Evolutionary conservation across 2,113 vertebrate species (phyloP).

Genomic region (Tauraco erythrolophus): DNA sequence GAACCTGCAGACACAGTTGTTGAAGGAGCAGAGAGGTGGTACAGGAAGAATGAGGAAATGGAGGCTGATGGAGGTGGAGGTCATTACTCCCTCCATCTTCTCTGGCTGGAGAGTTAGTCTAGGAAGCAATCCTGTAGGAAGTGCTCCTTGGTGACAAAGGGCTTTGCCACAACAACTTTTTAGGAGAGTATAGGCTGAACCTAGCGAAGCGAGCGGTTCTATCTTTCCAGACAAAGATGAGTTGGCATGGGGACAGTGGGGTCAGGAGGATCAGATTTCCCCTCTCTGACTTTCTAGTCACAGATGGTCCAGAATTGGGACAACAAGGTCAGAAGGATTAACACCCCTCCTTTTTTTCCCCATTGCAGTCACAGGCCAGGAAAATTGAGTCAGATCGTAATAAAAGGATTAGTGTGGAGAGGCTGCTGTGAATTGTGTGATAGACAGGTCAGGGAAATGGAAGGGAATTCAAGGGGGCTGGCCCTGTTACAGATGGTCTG

Average conservation of each 20-base stretch:
- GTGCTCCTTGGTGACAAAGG: neutral
- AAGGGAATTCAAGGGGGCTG: neutral
- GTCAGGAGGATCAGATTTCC: slow-evolving; percentile 10
- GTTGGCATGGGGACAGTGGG: neutral
- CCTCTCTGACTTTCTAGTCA: slow-evolving; percentile 5
- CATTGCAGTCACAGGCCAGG: slow-evolving; percentile 11
- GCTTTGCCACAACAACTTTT: neutral
- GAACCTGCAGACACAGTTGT: neutral
- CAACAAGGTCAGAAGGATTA: slow-evolving; percentile 51
- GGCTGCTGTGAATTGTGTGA: neutral
- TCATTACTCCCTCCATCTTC: neutral
- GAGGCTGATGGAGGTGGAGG: neutral
- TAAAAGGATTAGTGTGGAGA: slow-evolving; percentile 59
- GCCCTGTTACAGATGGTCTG: neutral
- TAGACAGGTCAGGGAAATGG: slow-evolving; percentile 39
- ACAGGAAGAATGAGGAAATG: neutral
- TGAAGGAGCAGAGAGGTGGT: neutral
- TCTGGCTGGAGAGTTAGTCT: neutral
- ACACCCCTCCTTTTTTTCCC: neutral
- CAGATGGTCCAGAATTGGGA: slow-evolving; percentile 43
- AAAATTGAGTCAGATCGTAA: slow-evolving; percentile 58
- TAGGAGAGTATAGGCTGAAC: neutral
- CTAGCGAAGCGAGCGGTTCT: neutral
- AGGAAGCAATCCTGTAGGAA: neutral
- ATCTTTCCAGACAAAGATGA: neutral